Conservation (phyloP, 2,888 invertebrate genomes). For the Axea sp. region DNA sequence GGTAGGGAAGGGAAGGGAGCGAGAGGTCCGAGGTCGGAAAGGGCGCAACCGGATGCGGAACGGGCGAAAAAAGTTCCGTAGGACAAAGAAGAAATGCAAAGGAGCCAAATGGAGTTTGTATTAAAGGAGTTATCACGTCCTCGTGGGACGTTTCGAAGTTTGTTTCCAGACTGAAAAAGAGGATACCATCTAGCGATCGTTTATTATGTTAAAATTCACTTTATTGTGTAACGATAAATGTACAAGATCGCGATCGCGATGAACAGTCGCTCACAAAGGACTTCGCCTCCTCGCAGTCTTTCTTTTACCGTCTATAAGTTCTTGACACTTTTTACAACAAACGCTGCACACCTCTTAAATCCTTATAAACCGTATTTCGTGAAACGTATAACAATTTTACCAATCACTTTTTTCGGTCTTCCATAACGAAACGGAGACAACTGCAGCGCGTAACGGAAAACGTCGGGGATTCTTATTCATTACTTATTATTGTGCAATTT, state of each 20-base stretch:
- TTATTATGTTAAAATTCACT: slow-evolving; percentile 47
- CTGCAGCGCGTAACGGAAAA: no score
- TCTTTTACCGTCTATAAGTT: no score
- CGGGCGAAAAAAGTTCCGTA: slow-evolving; percentile 58
- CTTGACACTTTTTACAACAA: no score
- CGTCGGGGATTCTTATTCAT: no score
- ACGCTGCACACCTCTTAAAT: no score
- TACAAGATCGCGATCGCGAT: slow-evolving; percentile 18
- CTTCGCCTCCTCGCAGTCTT: no score
- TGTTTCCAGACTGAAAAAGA: slow-evolving; percentile 65
- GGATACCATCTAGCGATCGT: slow-evolving; percentile 24
- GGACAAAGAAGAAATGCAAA: slow-evolving; percentile 73
- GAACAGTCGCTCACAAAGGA: slow-evolving; percentile 2
- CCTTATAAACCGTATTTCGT: no score
- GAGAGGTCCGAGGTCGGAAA: slow-evolving; percentile 50
- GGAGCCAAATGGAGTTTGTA: slow-evolving; percentile 74
- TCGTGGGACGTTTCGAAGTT: slow-evolving; percentile 62
- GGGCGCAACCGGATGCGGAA: slow-evolving; percentile 62
- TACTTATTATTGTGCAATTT: no score
- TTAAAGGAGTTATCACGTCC: slow-evolving; percentile 59
- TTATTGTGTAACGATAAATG: slow-evolving; percentile 46
- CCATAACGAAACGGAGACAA: no score
- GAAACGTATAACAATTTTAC: no score
- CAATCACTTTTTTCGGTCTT: no score
- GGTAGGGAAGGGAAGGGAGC: background rate